These are phyloP conservation scores for Maniola jurtina DNA, from an alignment of 1,140 invertebrate species.

Conservation along the genomic window DNA sequence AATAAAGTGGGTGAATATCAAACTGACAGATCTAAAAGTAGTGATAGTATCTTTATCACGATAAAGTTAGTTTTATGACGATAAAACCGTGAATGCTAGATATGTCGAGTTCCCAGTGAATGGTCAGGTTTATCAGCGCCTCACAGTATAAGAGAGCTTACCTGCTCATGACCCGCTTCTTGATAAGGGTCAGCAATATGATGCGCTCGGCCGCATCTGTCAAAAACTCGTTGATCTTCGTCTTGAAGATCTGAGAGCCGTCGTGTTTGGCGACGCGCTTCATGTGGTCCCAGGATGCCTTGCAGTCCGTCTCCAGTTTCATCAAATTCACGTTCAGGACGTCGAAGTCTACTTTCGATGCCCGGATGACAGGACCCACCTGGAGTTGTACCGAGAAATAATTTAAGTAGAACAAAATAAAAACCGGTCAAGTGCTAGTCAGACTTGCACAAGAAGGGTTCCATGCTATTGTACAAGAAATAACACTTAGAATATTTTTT, in stretches of 20 bases:
- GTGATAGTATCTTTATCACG: too few relatives aligned
- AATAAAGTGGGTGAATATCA: too few relatives aligned
- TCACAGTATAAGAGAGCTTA: constrained; percentile 58
- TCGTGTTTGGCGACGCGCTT: constrained; percentile 98
- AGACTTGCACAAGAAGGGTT: too few relatives aligned
- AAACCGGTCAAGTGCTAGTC: too few relatives aligned
- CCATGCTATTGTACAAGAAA: too few relatives aligned
- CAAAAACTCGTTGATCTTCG: constrained; percentile 97
- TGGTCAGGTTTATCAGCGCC: too few relatives aligned
- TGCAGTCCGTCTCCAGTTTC: constrained; percentile 96
- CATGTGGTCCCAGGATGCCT: constrained; percentile 98
- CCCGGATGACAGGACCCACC: constrained; percentile 95
- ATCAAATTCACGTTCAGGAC: constrained; percentile 91
- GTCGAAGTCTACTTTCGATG: constrained; percentile 96
- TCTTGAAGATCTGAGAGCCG: constrained; percentile 91
- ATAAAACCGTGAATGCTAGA: too few relatives aligned
- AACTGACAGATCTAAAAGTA: too few relatives aligned
- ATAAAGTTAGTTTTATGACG: too few relatives aligned
- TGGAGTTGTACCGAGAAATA: constrained; percentile 44
- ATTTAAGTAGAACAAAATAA: too few relatives aligned
- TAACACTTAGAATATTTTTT: too few relatives aligned
- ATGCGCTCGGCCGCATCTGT: constrained; percentile 98
- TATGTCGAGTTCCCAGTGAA: too few relatives aligned
- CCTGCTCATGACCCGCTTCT: constrained; percentile 94
- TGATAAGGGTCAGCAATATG: constrained; percentile 94